These are phyloP conservation scores for Trissonchulus sp. DNA, from an alignment of 2,888 invertebrate genomes.

Conservation along the genomic window DNA sequence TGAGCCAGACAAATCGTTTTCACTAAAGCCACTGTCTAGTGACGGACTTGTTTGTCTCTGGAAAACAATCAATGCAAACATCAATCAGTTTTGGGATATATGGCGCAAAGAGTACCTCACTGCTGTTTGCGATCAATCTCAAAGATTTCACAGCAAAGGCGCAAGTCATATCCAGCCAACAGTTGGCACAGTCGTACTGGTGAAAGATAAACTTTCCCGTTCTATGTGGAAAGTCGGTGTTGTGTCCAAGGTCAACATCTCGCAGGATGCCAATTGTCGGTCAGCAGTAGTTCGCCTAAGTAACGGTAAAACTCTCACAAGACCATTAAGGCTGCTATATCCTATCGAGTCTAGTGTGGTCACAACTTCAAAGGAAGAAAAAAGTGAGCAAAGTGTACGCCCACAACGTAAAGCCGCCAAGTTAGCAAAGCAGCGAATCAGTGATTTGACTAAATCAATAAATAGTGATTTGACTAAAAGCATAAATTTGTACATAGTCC, in stretches of 20 bases:
- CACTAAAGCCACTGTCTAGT: too few species aligned
- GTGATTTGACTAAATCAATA: too few species aligned
- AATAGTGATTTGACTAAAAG: too few species aligned
- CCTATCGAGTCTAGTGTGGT: neutral
- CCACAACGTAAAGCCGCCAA: too few species aligned
- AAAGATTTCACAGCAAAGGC: neutral
- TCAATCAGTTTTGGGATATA: neutral
- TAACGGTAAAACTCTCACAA: neutral
- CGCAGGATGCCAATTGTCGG: neutral
- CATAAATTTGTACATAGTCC: too few species aligned
- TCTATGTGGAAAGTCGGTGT: neutral
- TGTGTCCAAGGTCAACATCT: neutral
- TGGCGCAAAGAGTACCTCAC: neutral
- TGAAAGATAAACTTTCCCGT: neutral
- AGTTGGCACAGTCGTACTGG: neutral
- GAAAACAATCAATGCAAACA: too few species aligned
- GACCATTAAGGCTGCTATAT: constrained; percentile 1
- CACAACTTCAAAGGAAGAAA: too few species aligned
- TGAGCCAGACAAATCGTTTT: too few species aligned
- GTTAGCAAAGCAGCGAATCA: too few species aligned
- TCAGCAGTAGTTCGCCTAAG: constrained; percentile 1
- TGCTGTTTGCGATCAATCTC: neutral
- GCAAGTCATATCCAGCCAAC: neutral
- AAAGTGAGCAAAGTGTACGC: too few species aligned
- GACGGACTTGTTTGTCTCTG: too few species aligned